Evolutionary conservation across 2,888 invertebrate species (phyloP), one percentile per base, ranked within the genome.

Genomic region (Meandrusa payeni): DNA sequence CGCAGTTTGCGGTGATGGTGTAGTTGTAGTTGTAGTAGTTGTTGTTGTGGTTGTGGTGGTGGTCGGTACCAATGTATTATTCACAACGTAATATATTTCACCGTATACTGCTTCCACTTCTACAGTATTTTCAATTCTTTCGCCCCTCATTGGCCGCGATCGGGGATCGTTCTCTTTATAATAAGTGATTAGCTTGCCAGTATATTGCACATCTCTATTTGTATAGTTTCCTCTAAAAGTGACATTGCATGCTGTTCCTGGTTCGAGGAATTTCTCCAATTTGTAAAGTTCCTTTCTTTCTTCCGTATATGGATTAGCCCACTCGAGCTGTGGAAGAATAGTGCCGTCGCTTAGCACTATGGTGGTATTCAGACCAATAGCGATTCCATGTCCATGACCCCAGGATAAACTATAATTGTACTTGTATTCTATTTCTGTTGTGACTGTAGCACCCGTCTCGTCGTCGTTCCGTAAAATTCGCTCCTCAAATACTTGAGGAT

Each of bases 201-300:
- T 89, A 64, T 95, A 96, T 17, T 93, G 93, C 0, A 93, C 90
- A 55, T 95, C 95, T 39, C 91, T 88, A 47, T 92, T 92, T 0
- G 93, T 93, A 57, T 91, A 90, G 62, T 93, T 93, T 1, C 93
- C 95, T 37, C 87, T 88, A 9, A 96, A 88, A 0, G 94, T 94
- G 0, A 95, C 94, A 69, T 96, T 95, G 36, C 95, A 92, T 1
- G 93, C 95, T 0, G 95, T 95, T 15, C 94, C 95, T 2, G 94
- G 92, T 66, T 92, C 91, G 41, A 96, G 76, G 60, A 89, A 90
- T 47, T 92, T 89, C 63, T 92, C 90, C 9, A 93, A 88, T 24
- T 89, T 91, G 57, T 73, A 83, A 2, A 90, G 72, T 48, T 90
- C 90, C 2, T 91, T 90, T 50, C 82, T 89, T 36, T 85, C 87